These are phyloP conservation scores for Macrosiphum euphorbiae DNA, from an alignment of 2,888 invertebrate genomes.

Conservation along the genomic window DNA sequence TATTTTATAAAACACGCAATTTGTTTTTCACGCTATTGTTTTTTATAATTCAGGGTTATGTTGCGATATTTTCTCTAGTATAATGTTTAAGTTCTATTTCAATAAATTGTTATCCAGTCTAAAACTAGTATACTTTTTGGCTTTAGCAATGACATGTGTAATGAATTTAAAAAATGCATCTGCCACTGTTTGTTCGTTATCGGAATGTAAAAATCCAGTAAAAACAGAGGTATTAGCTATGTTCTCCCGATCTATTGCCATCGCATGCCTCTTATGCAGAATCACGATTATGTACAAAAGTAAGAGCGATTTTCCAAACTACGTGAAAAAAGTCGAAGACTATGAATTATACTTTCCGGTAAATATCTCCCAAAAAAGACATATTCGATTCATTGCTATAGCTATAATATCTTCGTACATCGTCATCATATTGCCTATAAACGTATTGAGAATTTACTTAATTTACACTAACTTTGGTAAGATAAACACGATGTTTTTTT, in stretches of 20 bases:
- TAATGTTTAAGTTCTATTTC: neutral
- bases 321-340: neutral
- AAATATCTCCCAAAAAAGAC: neutral
- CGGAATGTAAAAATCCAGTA: neutral
- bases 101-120: neutral
- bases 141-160: conserved; percentile 4
- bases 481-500: neutral
- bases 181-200: neutral
- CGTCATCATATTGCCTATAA: conserved; percentile 7
- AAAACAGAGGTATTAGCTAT: neutral
- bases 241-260: conserved; percentile 13
- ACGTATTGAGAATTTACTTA: neutral
- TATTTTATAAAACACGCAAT: neutral
- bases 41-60: neutral
- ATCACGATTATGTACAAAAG: neutral
- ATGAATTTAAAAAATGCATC: neutral
- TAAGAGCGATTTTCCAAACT: neutral
- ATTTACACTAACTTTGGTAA: neutral
- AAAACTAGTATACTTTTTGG: neutral
- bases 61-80: neutral
- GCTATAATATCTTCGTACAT: neutral
- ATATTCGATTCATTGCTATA: neutral
- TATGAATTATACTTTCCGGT: conserved; percentile 27
- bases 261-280: neutral
- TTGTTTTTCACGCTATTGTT: neutral